These are phyloP conservation scores for Oryzias javanicus DNA, from an alignment of 2,113 vertebrate species.

Conservation along the genomic window DNA sequence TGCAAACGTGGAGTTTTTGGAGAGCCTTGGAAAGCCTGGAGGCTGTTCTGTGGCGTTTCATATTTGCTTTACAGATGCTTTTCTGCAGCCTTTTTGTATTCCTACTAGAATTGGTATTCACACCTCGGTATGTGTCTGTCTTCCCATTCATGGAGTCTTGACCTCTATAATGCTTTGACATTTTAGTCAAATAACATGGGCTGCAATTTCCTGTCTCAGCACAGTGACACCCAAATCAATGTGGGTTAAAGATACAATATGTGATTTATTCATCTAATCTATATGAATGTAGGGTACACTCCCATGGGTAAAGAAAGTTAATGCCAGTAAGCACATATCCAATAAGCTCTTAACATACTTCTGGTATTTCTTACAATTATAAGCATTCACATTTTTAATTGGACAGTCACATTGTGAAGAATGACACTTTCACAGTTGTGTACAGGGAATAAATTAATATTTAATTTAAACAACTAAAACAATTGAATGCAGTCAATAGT, in stretches of 20 bases:
- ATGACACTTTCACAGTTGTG: neutral
- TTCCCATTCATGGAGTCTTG: conserved; percentile 29
- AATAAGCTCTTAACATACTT: neutral
- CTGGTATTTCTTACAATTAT: neutral
- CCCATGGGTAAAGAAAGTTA: neutral
- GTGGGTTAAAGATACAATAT: conserved; percentile 44
- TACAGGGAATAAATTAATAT: neutral
- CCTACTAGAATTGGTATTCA: conserved; percentile 42
- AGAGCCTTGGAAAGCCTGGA: conserved; percentile 24
- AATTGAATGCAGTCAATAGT: neutral
- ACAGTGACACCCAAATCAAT: conserved; percentile 44
- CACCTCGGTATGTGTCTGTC: conserved; percentile 5
- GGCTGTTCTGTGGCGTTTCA: conserved; percentile 21
- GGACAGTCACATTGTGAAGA: neutral
- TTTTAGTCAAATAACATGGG: conserved; percentile 58
- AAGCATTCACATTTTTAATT: too few relatives aligned
- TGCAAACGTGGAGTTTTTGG: conserved; percentile 15
- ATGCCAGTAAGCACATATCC: neutral
- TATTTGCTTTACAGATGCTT: conserved; percentile 31
- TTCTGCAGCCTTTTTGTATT: conserved; percentile 4
- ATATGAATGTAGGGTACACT: conserved; percentile 1
- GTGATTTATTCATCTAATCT: conserved; percentile 29
- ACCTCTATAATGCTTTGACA: conserved; percentile 63
- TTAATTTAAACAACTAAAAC: neutral
- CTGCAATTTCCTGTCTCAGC: conserved; percentile 46